These are phyloP conservation scores for Troglohyphantes excavatus DNA, from an alignment of 2,888 invertebrate species.

Conservation along the genomic window DNA sequence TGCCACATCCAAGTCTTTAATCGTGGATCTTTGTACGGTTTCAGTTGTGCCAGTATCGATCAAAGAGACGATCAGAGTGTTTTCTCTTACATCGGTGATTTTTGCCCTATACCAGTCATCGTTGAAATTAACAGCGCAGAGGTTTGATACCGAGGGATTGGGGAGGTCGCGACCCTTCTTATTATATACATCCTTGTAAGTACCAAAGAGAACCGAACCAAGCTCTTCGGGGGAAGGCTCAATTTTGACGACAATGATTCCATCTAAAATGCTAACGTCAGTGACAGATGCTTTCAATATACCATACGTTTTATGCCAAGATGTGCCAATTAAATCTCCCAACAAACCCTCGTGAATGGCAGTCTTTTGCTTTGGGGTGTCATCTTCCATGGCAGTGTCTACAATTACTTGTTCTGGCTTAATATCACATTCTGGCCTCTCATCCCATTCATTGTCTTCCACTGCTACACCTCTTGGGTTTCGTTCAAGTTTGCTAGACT, in stretches of 20 bases:
- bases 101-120: slow-evolving; percentile 63
- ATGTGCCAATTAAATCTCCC: not conserved
- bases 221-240: slow-evolving; percentile 35
- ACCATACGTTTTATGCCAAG: slow-evolving; percentile 10
- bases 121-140: slow-evolving; percentile 45
- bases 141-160: not conserved
- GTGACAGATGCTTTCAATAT: slow-evolving; percentile 34
- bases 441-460: slow-evolving; percentile 52
- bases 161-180: not conserved
- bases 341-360: not conserved
- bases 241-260: slow-evolving; percentile 36
- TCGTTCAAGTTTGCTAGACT: not conserved
- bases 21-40: not conserved
- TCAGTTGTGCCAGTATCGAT: slow-evolving; percentile 47
- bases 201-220: not conserved
- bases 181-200: slow-evolving; percentile 34
- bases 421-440: slow-evolving; percentile 59
- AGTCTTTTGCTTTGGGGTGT: not conserved
- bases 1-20: slow-evolving; percentile 10
- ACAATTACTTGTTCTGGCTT: slow-evolving; percentile 6
- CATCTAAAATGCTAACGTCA: slow-evolving; percentile 37
- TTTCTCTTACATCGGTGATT: not conserved
- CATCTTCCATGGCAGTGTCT: not conserved
- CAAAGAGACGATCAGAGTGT: slow-evolving; percentile 18
- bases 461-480: not conserved